Evolutionary conservation across 2,113 vertebrate species (phyloP).

Genomic region (Lophochroa leadbeateri): DNA sequence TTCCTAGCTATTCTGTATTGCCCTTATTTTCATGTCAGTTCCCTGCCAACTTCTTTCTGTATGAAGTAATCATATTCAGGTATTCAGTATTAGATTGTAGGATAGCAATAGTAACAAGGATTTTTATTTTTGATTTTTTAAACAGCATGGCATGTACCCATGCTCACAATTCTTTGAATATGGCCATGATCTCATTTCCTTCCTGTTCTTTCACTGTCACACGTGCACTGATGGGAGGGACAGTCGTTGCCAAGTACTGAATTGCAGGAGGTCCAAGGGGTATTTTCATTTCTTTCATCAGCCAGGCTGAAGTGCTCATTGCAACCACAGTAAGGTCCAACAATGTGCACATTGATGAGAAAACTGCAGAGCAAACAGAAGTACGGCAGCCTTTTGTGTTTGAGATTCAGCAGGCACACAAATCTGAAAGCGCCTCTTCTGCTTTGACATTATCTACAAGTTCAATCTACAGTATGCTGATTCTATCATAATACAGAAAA

Average conservation of each 20-base stretch:
- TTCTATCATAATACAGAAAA: conserved; percentile 92
- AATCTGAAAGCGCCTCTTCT: conserved; percentile 66
- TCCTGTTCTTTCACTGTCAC: neutral
- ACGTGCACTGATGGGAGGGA: neutral
- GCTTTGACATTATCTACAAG: conserved; percentile 80
- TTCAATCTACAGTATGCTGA: conserved; percentile 89
- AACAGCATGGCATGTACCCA: neutral
- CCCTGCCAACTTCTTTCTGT: neutral
- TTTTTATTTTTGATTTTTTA: neutral
- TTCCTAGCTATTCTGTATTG: neutral
- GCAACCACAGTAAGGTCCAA: conserved; percentile 38
- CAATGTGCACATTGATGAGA: conserved; percentile 62
- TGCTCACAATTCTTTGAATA: neutral
- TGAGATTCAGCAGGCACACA: conserved; percentile 74
- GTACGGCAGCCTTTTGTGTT: conserved; percentile 55
- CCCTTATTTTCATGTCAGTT: neutral
- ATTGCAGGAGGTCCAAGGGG: conserved; percentile 31
- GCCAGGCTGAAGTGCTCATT: conserved; percentile 44
- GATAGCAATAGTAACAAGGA: neutral
- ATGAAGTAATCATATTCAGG: conserved; percentile 4
- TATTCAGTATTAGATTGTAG: neutral
- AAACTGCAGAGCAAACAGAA: conserved; percentile 69
- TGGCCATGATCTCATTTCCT: conserved; percentile 2
- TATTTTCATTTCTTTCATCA: conserved; percentile 55
- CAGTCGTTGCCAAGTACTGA: neutral